phyloP scores from a whole-genome alignment of 2,797 vertebrate genomes.

The Ctenopoma kingsleyae region DNA sequence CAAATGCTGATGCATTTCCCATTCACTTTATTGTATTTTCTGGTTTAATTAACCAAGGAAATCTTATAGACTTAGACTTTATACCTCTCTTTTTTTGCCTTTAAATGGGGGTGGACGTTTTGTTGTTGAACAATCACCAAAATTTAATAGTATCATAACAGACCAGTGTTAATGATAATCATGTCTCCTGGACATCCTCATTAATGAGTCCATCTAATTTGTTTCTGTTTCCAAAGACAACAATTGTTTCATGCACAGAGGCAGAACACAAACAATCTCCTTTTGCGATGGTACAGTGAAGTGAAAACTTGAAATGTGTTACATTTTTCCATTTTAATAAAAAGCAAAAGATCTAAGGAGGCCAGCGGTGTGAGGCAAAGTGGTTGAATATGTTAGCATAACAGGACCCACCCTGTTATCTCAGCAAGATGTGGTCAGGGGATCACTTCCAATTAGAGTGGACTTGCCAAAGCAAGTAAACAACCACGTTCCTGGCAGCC shows the following conservation, averaged over 20 bases:
- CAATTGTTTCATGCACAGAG: background rate
- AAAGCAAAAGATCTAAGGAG: constrained; percentile 21
- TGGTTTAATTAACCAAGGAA: constrained; percentile 25
- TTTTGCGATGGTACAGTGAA: background rate
- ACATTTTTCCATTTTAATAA: background rate
- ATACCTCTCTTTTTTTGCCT: constrained; percentile 6
- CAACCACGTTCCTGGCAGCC: constrained; percentile 34
- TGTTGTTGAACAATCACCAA: constrained; percentile 34
- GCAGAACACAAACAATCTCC: background rate
- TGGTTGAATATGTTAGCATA: constrained; percentile 47
- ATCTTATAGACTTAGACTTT: too few relatives aligned
- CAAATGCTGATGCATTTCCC: constrained; percentile 16
- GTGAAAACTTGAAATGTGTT: constrained; percentile 15
- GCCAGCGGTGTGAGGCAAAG: constrained; percentile 36
- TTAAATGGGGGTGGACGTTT: constrained; percentile 16
- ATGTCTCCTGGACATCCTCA: constrained; percentile 26
- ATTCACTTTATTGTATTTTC: constrained; percentile 21
- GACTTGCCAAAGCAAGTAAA: constrained; percentile 73
- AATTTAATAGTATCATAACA: constrained; percentile 19
- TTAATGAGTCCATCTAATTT: constrained; percentile 20
- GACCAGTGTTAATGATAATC: constrained; percentile 13
- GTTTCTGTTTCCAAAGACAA: background rate
- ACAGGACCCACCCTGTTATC: constrained; percentile 61
- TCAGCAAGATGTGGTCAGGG: constrained; percentile 60
- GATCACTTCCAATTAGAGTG: constrained; percentile 68